These are phyloP conservation scores for Chloebia gouldiae DNA, from an alignment of 2,113 vertebrate genomes.

Conservation along the genomic window DNA sequence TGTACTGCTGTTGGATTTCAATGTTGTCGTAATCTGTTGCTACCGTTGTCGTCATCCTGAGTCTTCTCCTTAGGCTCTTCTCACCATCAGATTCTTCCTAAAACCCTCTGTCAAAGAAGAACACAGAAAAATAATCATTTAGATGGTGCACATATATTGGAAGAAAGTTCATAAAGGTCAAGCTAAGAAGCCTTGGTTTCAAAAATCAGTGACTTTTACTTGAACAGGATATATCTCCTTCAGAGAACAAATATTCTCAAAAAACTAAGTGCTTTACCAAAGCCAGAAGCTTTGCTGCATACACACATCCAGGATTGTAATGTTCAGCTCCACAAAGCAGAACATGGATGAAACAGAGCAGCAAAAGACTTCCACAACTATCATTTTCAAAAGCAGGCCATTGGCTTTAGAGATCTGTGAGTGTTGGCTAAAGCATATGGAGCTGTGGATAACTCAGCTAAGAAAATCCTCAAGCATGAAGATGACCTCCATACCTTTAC, in stretches of 20 bases:
- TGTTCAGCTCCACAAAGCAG: not conserved
- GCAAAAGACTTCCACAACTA: not conserved
- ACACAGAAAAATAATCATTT: not conserved
- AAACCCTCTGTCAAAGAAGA: conserved; percentile 65
- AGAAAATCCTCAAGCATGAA: not conserved
- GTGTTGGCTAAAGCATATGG: not conserved
- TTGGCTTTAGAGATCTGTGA: not conserved
- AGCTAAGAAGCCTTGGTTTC: not conserved
- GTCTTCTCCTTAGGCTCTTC: conserved; percentile 69
- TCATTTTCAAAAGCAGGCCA: not conserved
- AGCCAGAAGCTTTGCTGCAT: not conserved
- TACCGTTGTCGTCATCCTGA: conserved; percentile 92
- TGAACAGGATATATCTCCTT: not conserved
- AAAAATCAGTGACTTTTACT: not conserved
- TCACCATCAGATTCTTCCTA: conserved; percentile 82
- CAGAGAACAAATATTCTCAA: not conserved
- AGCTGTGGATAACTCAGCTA: not conserved
- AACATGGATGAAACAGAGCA: accelerated
- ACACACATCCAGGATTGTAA: not conserved
- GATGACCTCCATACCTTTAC: not conserved
- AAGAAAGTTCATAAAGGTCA: not conserved
- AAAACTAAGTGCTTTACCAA: not conserved
- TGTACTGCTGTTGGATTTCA: conserved; percentile 95
- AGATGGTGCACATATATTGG: accelerated
- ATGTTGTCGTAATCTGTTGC: conserved; percentile 91